Evolutionary conservation across 2,797 vertebrate genomes (phyloP).

Genomic region (Ciconia nigra): DNA sequence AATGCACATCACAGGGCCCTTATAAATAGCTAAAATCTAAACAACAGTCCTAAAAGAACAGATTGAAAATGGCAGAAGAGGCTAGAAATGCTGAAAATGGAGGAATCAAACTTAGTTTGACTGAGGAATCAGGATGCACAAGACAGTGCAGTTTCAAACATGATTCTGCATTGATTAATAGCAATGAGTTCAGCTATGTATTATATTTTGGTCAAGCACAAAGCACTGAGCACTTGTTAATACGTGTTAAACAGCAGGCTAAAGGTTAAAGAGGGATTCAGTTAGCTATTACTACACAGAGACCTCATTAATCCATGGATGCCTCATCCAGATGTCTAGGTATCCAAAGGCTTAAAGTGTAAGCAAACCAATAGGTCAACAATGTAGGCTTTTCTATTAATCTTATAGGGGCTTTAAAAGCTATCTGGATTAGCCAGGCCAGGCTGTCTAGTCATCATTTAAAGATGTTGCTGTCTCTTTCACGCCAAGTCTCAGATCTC

Average conservation of each 20-base stretch:
- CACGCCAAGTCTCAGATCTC: neutral
- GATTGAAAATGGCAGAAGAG: neutral
- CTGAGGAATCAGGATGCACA: neutral
- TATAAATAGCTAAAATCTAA: neutral
- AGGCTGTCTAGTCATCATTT: neutral
- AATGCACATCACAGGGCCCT: neutral
- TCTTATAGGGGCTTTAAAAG: neutral
- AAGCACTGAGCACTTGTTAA: neutral
- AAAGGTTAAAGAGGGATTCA: neutral
- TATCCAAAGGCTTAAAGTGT: neutral
- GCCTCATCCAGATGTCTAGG: neutral
- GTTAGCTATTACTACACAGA: neutral
- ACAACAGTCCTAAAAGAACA: neutral
- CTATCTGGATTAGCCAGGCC: neutral
- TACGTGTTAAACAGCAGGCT: neutral
- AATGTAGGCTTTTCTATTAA: neutral
- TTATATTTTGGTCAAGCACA: neutral
- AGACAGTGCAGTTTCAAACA: neutral
- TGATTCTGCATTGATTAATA: neutral
- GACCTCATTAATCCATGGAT: neutral
- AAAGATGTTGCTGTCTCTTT: neutral
- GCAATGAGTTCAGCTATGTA: neutral
- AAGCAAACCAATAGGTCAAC: conserved; percentile 9
- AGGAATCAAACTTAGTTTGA: neutral
- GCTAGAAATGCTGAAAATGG: neutral